These are phyloP conservation scores for Sapajus apella DNA, from an alignment of 2,113 vertebrate species.

Conservation along the genomic window DNA sequence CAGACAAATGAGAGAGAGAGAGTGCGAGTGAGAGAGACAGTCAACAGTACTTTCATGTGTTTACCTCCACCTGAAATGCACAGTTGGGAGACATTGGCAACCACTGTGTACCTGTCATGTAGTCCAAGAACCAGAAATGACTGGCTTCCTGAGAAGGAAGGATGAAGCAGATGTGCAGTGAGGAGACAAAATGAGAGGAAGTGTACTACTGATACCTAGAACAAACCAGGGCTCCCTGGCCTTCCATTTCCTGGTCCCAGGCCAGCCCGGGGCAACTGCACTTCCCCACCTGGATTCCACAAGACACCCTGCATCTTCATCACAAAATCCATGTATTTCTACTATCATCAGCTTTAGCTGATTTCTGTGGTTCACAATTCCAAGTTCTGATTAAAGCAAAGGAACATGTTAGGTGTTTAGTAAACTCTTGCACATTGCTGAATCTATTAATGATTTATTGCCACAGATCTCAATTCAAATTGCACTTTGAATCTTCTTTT, in stretches of 20 bases:
- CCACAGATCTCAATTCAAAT: not conserved
- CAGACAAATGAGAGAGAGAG: not conserved
- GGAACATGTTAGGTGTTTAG: not conserved
- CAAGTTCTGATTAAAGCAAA: constrained; percentile 3
- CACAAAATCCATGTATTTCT: not conserved
- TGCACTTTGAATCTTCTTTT: not conserved
- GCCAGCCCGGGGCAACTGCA: not conserved
- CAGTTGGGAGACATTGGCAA: not conserved
- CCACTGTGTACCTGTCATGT: not conserved
- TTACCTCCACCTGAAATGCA: not conserved
- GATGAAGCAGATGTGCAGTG: not conserved
- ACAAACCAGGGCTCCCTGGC: not conserved
- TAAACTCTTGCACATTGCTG: not conserved
- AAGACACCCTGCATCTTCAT: not conserved
- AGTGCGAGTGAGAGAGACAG: not conserved
- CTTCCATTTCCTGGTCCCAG: not conserved
- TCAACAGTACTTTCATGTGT: not conserved
- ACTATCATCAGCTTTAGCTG: not conserved
- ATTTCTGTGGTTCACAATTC: not conserved
- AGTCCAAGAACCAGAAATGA: not conserved
- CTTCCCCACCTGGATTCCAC: not conserved
- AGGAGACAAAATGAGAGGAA: not conserved
- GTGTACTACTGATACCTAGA: not conserved
- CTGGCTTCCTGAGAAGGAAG: not conserved
- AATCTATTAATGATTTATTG: constrained; percentile 1